These are phyloP conservation scores for Sternotherus odoratus DNA, from an alignment of 2,797 vertebrate genomes.

Conservation along the genomic window DNA sequence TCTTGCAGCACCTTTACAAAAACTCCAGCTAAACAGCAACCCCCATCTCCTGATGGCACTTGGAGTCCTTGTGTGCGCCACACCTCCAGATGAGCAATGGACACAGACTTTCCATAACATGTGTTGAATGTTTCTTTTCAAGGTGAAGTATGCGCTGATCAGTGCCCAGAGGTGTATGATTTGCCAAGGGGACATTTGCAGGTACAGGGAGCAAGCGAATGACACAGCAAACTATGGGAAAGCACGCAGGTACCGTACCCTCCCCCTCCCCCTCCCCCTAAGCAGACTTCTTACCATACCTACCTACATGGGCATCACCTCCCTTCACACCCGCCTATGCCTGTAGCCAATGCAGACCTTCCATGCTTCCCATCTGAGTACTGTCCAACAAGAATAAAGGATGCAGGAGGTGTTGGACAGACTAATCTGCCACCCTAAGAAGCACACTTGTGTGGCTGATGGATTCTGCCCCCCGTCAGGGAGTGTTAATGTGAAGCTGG, in stretches of 20 bases:
- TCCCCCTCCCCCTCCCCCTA: accelerated
- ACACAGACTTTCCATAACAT: accelerated
- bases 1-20: neutral
- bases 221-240: conserved; percentile 97
- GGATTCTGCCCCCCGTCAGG: neutral
- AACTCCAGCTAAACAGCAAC: neutral
- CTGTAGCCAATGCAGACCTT: neutral
- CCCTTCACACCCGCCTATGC: neutral
- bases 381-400: neutral
- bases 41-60: neutral
- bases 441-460: neutral
- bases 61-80: accelerated
- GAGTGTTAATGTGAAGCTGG: neutral
- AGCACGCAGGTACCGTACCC: conserved; percentile 90
- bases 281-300: neutral
- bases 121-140: conserved; percentile 37
- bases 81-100: neutral
- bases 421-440: neutral
- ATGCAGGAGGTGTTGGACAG: neutral
- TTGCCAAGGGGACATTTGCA: conserved; percentile 96
- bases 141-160: conserved; percentile 98
- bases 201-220: conserved; percentile 95
- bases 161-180: conserved; percentile 98
- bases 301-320: neutral
- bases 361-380: accelerated